Base-by-base conservation (phyloP, 2,797 vertebrate species). In the Pampus argenteus region DNA sequence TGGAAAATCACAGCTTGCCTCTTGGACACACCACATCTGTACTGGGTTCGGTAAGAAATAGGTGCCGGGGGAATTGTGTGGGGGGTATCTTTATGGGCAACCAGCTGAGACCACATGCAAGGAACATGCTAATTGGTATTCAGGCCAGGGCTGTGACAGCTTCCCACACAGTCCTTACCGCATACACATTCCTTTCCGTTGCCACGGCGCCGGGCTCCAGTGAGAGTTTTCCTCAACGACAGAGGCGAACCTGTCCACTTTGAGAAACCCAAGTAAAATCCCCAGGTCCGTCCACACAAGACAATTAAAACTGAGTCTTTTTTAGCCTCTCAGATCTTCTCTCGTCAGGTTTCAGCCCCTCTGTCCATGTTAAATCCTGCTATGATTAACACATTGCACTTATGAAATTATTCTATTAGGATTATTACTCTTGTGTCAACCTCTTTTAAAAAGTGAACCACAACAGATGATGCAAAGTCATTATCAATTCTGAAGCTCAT, bases 111-210 rank as follows among this genome's bases (percentile, higher is more conserved):
- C 88, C 89, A 89, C 88, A 89, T 91, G 86, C 80, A 78, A 89
- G 68, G 79, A 90, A 90, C 87, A 91, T 88, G 85, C 86, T 92
- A 91, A 91, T 92, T 93, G 89, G 86, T 90, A 88, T 89, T 84
- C 78, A 84, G 85, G 71, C 87, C 86, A 71, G 78, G 38, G 66
- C 79, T 83, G 76, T 83, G 86, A 87, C 83, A 88, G 86, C 85
- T 90, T 89, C 88, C 81, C 84, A 85, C 89, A 78, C 70, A 61
- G 74, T 76, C 77, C 67, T 78, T 36, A 63, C 73, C 6, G 9
- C 67, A 48, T 38, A 58, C 59, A 60, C 76, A 56, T 73, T 67
- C 31, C 55, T 82, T 40, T 69, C 72, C 26, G 77, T 89, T 85
- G 85, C 86, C 79, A 84, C 86, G 70, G 75, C 20, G 47, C 85